Base-by-base conservation (phyloP, 2,797 vertebrate species). In the Cryptoprocta ferox region DNA sequence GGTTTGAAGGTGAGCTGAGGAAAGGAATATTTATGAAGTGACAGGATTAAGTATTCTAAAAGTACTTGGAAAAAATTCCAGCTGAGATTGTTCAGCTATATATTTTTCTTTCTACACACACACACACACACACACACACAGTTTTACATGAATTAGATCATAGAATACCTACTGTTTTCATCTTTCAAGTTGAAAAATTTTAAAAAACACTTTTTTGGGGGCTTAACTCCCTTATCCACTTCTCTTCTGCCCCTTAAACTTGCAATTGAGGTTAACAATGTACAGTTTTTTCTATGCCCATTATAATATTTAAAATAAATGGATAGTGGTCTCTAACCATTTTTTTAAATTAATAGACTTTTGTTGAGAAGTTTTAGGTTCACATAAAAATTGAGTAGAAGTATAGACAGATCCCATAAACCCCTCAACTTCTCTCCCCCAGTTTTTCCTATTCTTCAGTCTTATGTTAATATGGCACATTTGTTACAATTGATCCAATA, bases 291-390 rank as follows among this genome's bases (percentile, higher is more conserved):
- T 59, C 63, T 83, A 6, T 94, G 32, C 7, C 61, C 15, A 50
- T 81, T 35, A 73, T 92, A 61, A 35, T 73, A 89, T 82, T 96
- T 79, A 92, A 65, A 87, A 87, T 79, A 89, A 45, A 59, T 66
- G 56, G 10, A 61, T 76, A 65, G 13, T 80, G 13, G 8, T 39
- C 16, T 92, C 37, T 92, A 70, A 39, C 65, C 19, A 66, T 24
- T 48, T 88, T 66, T 26, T 26, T 28, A 82, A 93, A 89, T 80
- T 53, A 82, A 61, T n/a, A 63, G 24, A 45, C 42, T 82, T 70
- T 82, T 86, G 32, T 84, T 24, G n/a, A 87, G 39, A 8, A 42
- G 12, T 56, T 88, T 82, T 35, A 75, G 28, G n/a, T 73, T 85
- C n/a, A 35, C 14, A 86, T 65, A 84, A 75, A 76, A 61, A 73